Base-by-base conservation (phyloP, 1,140 invertebrate species). In the Prorops nasuta region DNA sequence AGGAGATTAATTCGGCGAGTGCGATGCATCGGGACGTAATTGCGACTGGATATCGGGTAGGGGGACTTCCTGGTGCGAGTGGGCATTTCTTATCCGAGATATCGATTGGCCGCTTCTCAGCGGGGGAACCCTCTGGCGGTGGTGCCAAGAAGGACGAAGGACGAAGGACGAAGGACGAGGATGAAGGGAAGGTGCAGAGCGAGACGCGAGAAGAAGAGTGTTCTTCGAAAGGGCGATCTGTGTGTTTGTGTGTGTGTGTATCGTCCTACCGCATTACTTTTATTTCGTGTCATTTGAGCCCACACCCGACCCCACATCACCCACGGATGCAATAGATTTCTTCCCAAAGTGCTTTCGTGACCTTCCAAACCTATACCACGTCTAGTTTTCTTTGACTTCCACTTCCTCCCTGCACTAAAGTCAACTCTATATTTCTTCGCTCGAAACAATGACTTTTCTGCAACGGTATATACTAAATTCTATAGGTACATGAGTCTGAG, bases 281-380 rank as follows among this genome's bases (percentile, higher is more conserved):
- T 76, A 76, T 77, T 77, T 71, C 74, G 75, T 77, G 74, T 77
- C 75, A 77, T 77, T 77, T 77, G 69, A 76, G 72, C 70, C 68
- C 67, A 74, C 75, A 71, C 60, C 70, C 60, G 52, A 55, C 58
- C 52, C 56, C 53, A 59, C 31, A 18, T 1, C 15, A 44, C 36
- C 54, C 51, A 53, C 57, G 68, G 56, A 63, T 51, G 65, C 70
- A 69, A 72, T 72, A 71, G 70, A 71, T 74, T 74, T 71, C 47
- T 60, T n/a, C 64, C 59, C 61, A 54, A 66, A 69, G 67, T 69
- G 66, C 55, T 69, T 72, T 63, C 51, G 45, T 54, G 54, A 48
- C 45, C 49, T 7, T 56, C 48, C 41, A 52, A 54, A 59, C 51
- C 48, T 16, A 18, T 18, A 22, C 12, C 12, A 7, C 24, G 12